Evolutionary conservation across 2,888 invertebrate genomes (phyloP).

Genomic region (Pandemis corylana): DNA sequence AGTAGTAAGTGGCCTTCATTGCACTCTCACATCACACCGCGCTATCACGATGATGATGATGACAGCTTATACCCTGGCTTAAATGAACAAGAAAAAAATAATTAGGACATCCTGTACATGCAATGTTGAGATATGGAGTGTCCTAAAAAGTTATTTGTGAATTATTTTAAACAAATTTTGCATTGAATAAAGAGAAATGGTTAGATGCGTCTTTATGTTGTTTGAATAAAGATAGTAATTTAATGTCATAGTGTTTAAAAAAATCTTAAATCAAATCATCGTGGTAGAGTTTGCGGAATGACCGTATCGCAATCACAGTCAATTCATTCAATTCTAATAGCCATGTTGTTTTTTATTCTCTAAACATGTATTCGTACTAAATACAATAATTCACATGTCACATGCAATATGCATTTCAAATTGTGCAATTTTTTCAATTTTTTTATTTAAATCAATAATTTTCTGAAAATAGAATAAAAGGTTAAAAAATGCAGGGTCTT

Average conservation of each 20-base stretch:
- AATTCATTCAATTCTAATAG: neutral
- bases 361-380: neutral
- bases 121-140: neutral
- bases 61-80: neutral
- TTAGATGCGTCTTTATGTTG: neutral
- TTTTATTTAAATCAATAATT: too few species aligned
- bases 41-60: conserved; percentile 48
- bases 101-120: neutral
- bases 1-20: conserved; percentile 90
- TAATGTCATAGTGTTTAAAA: neutral
- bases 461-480: too few species aligned
- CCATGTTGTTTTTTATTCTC: too few species aligned
- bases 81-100: neutral
- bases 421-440: too few species aligned
- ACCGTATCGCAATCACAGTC: conserved; percentile 20
- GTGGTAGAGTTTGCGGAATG: conserved; percentile 32
- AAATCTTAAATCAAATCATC: conserved; percentile 12
- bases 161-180: neutral
- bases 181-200: neutral
- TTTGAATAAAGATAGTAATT: neutral
- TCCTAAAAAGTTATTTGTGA: neutral
- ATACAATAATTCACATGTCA: neutral
- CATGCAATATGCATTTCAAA: neutral
- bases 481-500: too few species aligned
- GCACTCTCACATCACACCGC: conserved; percentile 78